Evolutionary conservation across 2,888 invertebrate genomes (phyloP).

Genomic region (Callimorpha dominula): DNA sequence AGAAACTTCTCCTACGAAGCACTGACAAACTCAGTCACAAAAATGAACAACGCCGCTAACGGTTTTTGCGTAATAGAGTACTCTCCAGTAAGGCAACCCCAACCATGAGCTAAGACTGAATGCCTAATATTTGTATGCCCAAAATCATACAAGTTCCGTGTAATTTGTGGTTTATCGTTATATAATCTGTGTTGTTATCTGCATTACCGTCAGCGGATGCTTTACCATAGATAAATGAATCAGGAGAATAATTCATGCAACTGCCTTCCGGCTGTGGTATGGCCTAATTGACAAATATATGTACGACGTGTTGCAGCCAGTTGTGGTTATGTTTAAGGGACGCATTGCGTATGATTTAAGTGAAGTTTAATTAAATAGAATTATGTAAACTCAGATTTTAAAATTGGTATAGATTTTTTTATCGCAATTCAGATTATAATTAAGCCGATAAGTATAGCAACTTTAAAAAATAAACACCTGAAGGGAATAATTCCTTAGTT

Average conservation of each 20-base stretch:
- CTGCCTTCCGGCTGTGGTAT: constrained; percentile 5
- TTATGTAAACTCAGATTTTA: background rate
- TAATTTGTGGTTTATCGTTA: background rate
- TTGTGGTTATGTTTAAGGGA: background rate
- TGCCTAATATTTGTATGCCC: too few species aligned
- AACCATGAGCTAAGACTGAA: too few species aligned
- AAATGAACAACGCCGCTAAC: too few species aligned
- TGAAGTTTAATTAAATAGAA: background rate
- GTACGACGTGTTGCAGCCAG: background rate
- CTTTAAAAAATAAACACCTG: too few species aligned
- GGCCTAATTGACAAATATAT: constrained; percentile 3
- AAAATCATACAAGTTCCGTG: background rate
- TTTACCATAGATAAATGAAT: constrained; percentile 25
- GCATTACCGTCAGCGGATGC: constrained; percentile 4
- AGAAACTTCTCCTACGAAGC: too few species aligned
- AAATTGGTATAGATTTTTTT: background rate
- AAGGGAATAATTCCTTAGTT: background rate
- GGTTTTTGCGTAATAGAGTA: too few species aligned
- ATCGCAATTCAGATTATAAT: background rate
- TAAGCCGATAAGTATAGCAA: too few species aligned
- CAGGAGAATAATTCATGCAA: constrained; percentile 24
- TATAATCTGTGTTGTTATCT: constrained; percentile 5
- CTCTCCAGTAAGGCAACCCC: too few species aligned
- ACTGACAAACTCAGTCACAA: too few species aligned
- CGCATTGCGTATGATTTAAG: background rate